Evolutionary conservation across 37 sponge, comb jelly and placozoan species (phyloP), one percentile per base, ranked within the genome.

Genomic region (Aphrocallistes beatrix): DNA sequence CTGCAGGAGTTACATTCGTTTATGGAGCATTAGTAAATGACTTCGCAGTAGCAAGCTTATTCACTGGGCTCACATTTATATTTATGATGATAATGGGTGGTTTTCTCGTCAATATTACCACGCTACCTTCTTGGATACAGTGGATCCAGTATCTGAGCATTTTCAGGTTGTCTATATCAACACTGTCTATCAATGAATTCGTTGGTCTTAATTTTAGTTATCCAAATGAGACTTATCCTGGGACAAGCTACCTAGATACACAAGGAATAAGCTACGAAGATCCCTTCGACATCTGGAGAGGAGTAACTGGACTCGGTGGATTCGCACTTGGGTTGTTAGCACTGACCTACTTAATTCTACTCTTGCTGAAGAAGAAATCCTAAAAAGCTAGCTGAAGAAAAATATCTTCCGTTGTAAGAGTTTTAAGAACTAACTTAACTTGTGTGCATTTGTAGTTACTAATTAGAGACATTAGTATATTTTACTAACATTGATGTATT

Each of bases 91-190:
- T 60, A 6, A 60, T 60, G 3, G 75, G 75, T 1, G 75, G 75
- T 3, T 25, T 3, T 60, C n/a, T 60, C 75, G n/a, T 25, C 75
- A 25, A 60, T 30, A 60, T 25, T 60, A 19, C n/a, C 8, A 60
- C n/a, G 8, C 75, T 30, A 60, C n/a, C n/a, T 30, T 30, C 75
- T n/a, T n/a, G n/a, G n/a, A n/a, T n/a, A n/a, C 32, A 60, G 75
- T 60, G 75, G n/a, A 60, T 60, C 75, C 10, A 60, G 34, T 60
- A 60, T 60, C n/a, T 60, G 6, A 60, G 75, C n/a, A 60, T 60
- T 60, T 19, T 60, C 8, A 3, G 75, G n/a, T 13, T 60, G 3
- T 21, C 28, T 13, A 6, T 60, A 32, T 25, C 10, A 60, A 60
- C 75, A 21, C n/a, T 60, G n/a, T 30, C n/a, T 3, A 60, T 60